Evolutionary conservation across 2,888 invertebrate genomes (phyloP), one percentile per base, ranked within the genome.

Genomic region (Gortyna flavago): DNA sequence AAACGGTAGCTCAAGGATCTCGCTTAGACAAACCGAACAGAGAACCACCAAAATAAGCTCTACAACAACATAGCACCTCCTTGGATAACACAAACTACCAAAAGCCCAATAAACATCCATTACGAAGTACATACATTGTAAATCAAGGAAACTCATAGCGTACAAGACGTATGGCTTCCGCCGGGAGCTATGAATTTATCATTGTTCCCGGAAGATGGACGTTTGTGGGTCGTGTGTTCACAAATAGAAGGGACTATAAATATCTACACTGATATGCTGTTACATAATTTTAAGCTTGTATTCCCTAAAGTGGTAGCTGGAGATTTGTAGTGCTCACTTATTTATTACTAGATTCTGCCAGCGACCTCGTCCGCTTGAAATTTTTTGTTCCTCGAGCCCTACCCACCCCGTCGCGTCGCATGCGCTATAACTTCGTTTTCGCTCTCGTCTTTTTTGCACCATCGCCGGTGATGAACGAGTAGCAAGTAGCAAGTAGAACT

Each of bases 171-270:
- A 88, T 82, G 41, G 75, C 69, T 86, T 89, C 89, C 87, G 89
- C 25, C 72, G 79, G 73, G 77, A 62, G 77, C 82, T 25, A 80
- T 88, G 87, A 89, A 88, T 89, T 83, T 89, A 88, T 88, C 87
- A 88, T 86, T 88, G 83, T 83, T 77, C 75, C 72, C 51, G 80
- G 80, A 75, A 85, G 81, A 89, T 76, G 64, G 86, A 86, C 88
- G 78, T 83, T 85, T 88, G 72, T 85, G 78, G 88, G 88, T 75
- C 89, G 85, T 18, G 61, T 38, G 62, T 32, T 41, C 21, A 72
- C 81, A 67, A 83, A 72, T 86, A 62, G 41, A 77, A 29, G 44
- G 38, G 38, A 38, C 61, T 81, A 74, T 66, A 70, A 72, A 83
- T 82, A 71, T 73, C 59, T 48, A 79, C 16, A 44, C n/a, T 61